Evolutionary conservation across 30 jellyfish, hydroid and myxozoan species (phyloP).

Genomic region (Turritopsis dohrnii): DNA sequence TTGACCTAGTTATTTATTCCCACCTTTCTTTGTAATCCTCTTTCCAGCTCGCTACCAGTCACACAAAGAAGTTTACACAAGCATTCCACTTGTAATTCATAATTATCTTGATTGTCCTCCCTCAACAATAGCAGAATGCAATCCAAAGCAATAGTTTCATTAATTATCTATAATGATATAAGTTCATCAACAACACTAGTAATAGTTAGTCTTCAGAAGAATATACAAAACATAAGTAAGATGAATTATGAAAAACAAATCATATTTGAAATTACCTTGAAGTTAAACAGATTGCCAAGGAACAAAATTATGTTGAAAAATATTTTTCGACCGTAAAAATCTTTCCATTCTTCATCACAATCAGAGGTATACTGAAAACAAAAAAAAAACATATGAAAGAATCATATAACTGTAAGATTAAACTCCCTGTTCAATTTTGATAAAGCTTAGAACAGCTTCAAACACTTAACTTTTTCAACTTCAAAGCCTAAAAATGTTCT

Average conservation of each 20-base stretch:
- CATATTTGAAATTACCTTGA: not conserved
- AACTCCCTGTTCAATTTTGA: too few species aligned
- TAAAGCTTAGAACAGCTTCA: too few species aligned
- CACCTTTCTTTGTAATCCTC: not conserved
- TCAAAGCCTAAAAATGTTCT: too few species aligned
- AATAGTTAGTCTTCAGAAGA: too few species aligned
- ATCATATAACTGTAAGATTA: too few species aligned
- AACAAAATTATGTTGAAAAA: not conserved
- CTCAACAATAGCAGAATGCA: not conserved
- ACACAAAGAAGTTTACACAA: not conserved
- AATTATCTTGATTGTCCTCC: not conserved
- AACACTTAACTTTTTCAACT: too few species aligned
- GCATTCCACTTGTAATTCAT: not conserved
- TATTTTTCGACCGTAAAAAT: not conserved
- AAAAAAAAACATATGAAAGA: not conserved
- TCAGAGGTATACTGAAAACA: not conserved
- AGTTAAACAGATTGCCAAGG: not conserved
- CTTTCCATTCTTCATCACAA: not conserved
- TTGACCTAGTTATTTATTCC: not conserved
- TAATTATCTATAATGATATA: not conserved
- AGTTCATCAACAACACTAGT: too few species aligned
- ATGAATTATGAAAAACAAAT: not conserved
- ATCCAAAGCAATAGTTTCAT: not conserved
- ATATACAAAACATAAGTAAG: not conserved
- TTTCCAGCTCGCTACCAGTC: not conserved